phyloP scores from a whole-genome alignment of 2,113 vertebrate genomes.

The Notarius quadriscutis region DNA sequence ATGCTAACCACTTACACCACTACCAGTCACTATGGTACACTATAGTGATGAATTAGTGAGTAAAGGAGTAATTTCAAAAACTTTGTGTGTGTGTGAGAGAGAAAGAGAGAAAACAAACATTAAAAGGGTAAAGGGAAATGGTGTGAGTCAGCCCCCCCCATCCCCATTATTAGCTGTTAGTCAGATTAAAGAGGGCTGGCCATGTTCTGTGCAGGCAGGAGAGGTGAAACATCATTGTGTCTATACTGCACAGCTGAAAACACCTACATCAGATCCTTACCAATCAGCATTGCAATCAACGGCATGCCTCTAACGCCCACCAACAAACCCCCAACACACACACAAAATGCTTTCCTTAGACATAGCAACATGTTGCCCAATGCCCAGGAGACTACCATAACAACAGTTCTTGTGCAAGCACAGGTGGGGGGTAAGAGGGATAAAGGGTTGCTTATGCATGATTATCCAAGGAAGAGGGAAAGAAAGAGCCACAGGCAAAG shows the following conservation, averaged over 20 bases:
- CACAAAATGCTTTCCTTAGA: not conserved
- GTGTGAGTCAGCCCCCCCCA: slow-evolving; percentile 38
- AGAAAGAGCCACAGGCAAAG: slow-evolving; percentile 61
- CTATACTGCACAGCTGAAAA: not conserved
- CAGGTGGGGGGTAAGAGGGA: slow-evolving; percentile 45
- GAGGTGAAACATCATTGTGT: slow-evolving; percentile 63
- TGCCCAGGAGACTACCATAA: slow-evolving; percentile 37
- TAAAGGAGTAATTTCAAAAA: not conserved
- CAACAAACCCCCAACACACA: not conserved
- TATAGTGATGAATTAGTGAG: not conserved
- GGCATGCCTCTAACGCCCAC: not conserved
- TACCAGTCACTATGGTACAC: not conserved
- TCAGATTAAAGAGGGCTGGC: slow-evolving; percentile 63
- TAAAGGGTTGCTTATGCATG: slow-evolving; percentile 43
- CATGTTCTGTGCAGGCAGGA: slow-evolving; percentile 37
- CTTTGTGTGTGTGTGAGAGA: not conserved
- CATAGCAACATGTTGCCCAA: slow-evolving; percentile 41
- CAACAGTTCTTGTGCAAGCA: slow-evolving; percentile 45
- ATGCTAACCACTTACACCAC: too few species aligned
- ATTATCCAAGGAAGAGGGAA: slow-evolving; percentile 11
- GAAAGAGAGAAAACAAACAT: slow-evolving; percentile 17
- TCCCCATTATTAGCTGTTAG: slow-evolving; percentile 64
- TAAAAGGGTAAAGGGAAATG: slow-evolving; percentile 18
- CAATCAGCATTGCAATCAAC: slow-evolving; percentile 25
- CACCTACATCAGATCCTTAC: slow-evolving; percentile 10